Evolutionary conservation across 2,888 invertebrate species (phyloP), one percentile per base, ranked within the genome.

Genomic region (Gandaritis pyraliata): DNA sequence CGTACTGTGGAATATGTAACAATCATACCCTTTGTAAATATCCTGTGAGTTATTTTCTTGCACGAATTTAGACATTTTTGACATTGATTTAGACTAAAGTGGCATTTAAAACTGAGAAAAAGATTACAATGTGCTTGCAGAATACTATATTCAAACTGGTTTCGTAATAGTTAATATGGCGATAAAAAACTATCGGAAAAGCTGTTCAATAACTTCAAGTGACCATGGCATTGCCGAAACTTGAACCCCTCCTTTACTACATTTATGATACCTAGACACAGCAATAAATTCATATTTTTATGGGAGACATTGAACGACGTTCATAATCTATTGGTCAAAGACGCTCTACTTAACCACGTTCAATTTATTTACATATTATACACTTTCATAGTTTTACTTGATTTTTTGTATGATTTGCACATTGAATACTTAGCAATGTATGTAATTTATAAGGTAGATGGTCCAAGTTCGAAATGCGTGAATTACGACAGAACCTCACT

Each of bases 1-100:
- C 78, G 68, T 87, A 83, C 66, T 90, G 88, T 72, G 69, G 78
- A 65, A 80, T 87, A 80, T 89, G 88, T 71, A 63, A 69, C n/a
- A 80, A 86, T 39, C 89, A 90, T 57, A 85, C 84, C 4, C 76
- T 90, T 18, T 90, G 89, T 72, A 78, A 81, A 73, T 88, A 82
- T 66, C 70, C 71, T 60, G 88, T 88, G 76, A 72, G 82, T 46
- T 0, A 46, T 38, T 47, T 33, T 45, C 16, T n/a, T 18, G 16
- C 13, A 38, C 10, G n/a, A 47, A 33, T 33, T 33, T 0, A 33
- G 33, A 33, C 33, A 33, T 11, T n/a, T n/a, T n/a, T n/a, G n/a
- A n/a, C n/a, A 23, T 23, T 33, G 33, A 33, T 33, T 8, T 33
- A 33, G 33, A 33, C 33, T 33, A 11, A 8, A 33, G 10, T 33